Evolutionary conservation across 2,888 invertebrate species (phyloP), one percentile per base, ranked within the genome.

Genomic region (Drosophila infuscata): DNA sequence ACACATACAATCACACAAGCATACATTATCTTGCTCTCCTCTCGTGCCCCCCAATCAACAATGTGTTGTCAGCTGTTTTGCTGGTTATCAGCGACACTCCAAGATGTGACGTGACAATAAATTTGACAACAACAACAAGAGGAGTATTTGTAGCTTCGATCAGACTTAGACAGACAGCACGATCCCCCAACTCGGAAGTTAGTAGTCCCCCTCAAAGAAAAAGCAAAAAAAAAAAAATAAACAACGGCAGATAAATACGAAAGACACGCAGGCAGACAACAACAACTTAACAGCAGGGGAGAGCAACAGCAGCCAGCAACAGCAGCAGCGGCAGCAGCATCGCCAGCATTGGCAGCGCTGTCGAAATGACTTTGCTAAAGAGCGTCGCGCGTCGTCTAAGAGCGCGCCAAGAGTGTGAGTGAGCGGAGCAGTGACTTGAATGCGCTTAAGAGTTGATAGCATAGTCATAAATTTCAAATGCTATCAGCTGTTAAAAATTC

Each of bases 401-500:
- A 77, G 77, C 58, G 56, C 51, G 48, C 41, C 29, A 36, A 58
- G 52, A 43, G 35, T n/a, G 48, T 35, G 53, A 64, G 53, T 29
- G 57, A 62, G 66, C 53, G 66, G 30, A 54, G 53, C 35, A 5
- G 43, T 25, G 59, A 43, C 33, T 58, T 53, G 12, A 33, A 51
- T 70, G 70, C 67, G 66, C 49, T 58, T 59, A 60, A 73, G 77
- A 69, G 87, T 53, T 53, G 49, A 53, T 76, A 61, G 43, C 74
- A 63, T 80, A 72, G 70, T 59, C 80, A 86, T 88, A 86, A 84
- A 84, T 84, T 86, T 74, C 53, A 66, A 88, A 83, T 81, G 83
- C 74, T 71, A 89, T 84, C 84, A 84, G 84, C 84, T 84, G 84
- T 89, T 87, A 66, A 73, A 82, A 87, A 83, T 75, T 65, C 72